Evolutionary conservation across 2,888 invertebrate species (phyloP), one percentile per base, ranked within the genome.

Genomic region (Ptilodon capucinus): DNA sequence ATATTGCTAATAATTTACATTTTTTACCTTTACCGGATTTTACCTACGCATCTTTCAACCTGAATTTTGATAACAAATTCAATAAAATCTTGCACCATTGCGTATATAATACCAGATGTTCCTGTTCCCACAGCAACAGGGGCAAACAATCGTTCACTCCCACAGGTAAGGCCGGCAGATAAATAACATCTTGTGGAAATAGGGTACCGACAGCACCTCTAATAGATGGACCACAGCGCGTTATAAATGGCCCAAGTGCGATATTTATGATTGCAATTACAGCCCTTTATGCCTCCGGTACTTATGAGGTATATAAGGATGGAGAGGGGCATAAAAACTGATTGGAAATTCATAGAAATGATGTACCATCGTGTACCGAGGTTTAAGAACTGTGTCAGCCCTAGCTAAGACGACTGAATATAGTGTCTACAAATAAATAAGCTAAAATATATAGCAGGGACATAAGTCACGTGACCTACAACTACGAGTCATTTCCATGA

Each of bases 221-320:
- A 81, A 87, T 83, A 79, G 77, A 87, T 82, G 71, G 70, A 60
- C 72, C 68, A 51, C 51, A 47, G 45, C 42, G 54, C 60, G 66
- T 82, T 78, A 86, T 83, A 81, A 83, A 89, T 86, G 71, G 81
- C 72, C 55, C 53, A 65, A 70, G 66, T 69, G 64, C 65, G 60
- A 78, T 81, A 86, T 88, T 88, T 87, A 88, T 84, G 74, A 65
- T 71, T 67, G 79, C 85, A 86, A 88, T 87, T 86, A 86, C 68
- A 56, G 65, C 60, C 68, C 71, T 66, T 74, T 74, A 64, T 68
- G 54, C 56, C 46, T 59, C 54, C 48, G 47, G 46, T 64, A 64
- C 40, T 51, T 60, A 60, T 2, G n/a, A 7, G 19, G 38, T 11
- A 38, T 7, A 13, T 38, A 19, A 19, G 13, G 17, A 35, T 7